Base-by-base conservation (phyloP, 1,140 invertebrate genomes). In the Hyles vespertilio region DNA sequence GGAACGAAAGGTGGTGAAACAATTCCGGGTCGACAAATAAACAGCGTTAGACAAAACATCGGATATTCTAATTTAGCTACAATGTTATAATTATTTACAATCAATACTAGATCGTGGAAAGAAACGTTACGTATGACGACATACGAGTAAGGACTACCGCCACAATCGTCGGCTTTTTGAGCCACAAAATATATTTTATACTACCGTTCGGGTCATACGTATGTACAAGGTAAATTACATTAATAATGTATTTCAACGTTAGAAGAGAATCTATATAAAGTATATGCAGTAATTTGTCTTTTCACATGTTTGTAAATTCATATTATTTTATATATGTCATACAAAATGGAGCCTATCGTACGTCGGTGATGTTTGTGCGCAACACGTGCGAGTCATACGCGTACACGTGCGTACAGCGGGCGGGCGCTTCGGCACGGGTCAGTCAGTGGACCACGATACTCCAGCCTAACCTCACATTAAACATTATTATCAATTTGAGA, bases 211-310 rank as follows among this genome's bases (percentile, higher is more conserved):
- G 60, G 81, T 83, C 84, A 86, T 87, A 87, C 86, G 86, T 87
- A 87, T 87, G 74, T 89, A 89, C 86, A 89, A 77, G 73, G 70
- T 86, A 69, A 83, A 80, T 88, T 86, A 86, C 80, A 86, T 74
- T 69, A 81, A 74, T 73, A 77, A 73, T 73, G 69, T 77, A 81
- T 82, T 10, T 64, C 74, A 86, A 79, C 71, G 76, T 83, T 82
- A 79, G 62, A 76, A 69, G 75, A 79, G 70, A 80, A 72, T 83
- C 76, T 86, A 79, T 72, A 74, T 74, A 76, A 66, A 53, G 9
- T 40, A 66, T 70, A 69, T 72, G 77, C 69, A 78, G 61, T 74
- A 65, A 71, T 75, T 74, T 79, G 72, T 82, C 67, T 69, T 79
- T 40, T 40, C 48, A 8, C 3, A 53, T 40, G 9, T 69, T 77